phyloP scores from a whole-genome alignment of 37 sponge, comb jelly and placozoan genomes.

The Cliona cf. orientalis region DNA sequence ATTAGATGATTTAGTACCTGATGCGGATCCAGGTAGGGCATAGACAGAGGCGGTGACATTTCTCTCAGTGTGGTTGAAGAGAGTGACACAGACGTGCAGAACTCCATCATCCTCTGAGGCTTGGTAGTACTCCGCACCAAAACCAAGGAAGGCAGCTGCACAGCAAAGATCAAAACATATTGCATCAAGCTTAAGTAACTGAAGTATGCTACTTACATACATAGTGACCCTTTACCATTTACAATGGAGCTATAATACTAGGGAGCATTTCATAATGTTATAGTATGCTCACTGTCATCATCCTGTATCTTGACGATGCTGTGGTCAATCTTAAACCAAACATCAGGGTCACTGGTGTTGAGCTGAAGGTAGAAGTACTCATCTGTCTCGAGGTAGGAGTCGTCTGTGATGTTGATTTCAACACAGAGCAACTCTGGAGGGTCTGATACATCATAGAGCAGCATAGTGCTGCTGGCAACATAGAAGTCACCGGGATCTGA shows the following conservation, averaged over 20 bases:
- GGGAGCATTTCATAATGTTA: too few species aligned
- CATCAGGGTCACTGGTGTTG: background rate
- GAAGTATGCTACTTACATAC: too few species aligned
- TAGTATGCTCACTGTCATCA: background rate
- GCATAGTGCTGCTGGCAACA: background rate
- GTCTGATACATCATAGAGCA: background rate
- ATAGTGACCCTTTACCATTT: too few species aligned
- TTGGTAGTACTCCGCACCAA: too few species aligned
- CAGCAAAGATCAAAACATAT: too few species aligned
- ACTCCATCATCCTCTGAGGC: background rate
- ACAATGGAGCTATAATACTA: too few species aligned
- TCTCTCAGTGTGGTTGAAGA: background rate
- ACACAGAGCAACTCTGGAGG: background rate
- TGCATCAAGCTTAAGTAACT: too few species aligned
- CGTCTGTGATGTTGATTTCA: background rate
- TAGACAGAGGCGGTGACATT: background rate
- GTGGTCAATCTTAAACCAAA: background rate
- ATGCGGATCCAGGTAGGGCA: background rate
- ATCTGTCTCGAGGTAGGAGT: background rate
- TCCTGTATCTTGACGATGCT: background rate
- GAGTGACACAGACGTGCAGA: background rate
- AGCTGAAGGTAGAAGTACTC: background rate
- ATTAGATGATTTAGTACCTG: background rate
- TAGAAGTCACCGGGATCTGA: background rate
- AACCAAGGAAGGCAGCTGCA: too few species aligned